phyloP scores from a whole-genome alignment of 2,797 vertebrate species.

The Strix occidentalis region DNA sequence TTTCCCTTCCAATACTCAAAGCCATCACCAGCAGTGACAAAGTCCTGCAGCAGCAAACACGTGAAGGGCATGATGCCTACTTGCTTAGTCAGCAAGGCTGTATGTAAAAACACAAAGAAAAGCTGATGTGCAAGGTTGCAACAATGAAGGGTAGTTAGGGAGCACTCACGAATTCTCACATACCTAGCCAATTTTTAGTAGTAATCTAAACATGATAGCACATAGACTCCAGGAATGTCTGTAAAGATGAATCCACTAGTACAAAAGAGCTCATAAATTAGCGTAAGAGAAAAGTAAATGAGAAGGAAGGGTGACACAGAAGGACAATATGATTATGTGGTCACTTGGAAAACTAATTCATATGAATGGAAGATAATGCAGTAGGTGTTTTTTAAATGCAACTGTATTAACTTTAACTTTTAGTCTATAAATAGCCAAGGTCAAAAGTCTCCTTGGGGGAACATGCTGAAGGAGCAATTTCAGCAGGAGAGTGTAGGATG shows the following conservation, averaged over 20 bases:
- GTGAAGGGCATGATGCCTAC: background rate
- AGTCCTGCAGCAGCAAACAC: background rate
- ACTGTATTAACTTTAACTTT: background rate
- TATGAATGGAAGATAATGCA: background rate
- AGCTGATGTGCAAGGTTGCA: background rate
- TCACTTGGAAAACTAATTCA: background rate
- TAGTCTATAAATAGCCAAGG: background rate
- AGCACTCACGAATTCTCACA: background rate
- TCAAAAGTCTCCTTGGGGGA: background rate
- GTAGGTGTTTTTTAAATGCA: background rate
- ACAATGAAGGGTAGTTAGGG: background rate
- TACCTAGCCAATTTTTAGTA: background rate
- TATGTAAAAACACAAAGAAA: background rate
- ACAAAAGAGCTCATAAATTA: background rate
- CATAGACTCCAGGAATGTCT: background rate
- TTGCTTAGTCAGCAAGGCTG: background rate
- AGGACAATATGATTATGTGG: background rate
- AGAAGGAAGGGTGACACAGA: background rate
- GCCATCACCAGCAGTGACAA: background rate
- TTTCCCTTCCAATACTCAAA: background rate
- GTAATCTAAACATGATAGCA: background rate
- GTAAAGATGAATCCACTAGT: background rate
- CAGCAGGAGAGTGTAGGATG: background rate
- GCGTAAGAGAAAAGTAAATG: background rate
- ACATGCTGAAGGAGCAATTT: background rate